Base-by-base conservation (phyloP, 2,113 vertebrate species). In the Myrmecophaga tridactyla region DNA sequence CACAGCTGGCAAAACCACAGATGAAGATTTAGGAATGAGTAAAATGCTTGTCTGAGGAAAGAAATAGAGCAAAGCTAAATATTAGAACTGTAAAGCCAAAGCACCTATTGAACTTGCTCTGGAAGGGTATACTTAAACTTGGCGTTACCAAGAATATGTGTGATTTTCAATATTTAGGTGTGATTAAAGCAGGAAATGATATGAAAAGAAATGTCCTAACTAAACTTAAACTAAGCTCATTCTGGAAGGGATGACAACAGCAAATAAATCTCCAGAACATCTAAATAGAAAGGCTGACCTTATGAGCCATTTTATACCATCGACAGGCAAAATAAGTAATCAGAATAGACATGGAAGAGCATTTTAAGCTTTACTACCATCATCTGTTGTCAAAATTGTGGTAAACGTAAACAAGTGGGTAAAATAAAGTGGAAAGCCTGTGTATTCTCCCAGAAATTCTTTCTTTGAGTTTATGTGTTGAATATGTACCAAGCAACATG, bases 151-250 rank as follows among this genome's bases (percentile, higher is more conserved):
- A 78, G 94, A 76, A 62, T 80, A 48, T 72, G 93, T 0, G 3
- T 85, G 84, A 94, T 93, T 73, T 77, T 93, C 92, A 75, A 82
- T 96, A 95, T 92, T 77, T 95, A 90, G 70, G 90, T 85, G 18
- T 31, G 81, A 92, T 90, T 91, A 93, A 83, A 94, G 60, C 25
- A 63, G 92, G 86, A 90, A 96, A 25, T 86, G 39, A 46, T 75
- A 88, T 89, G 73, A 94, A 94, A 94, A 94, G 88, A 78, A 92
- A 25, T 89, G 58, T 85, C 21, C 63, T 78, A 69, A 77, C 86
- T 58, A 63, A 85, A 94, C 72, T 43, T 72, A 58, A 43, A n/a
- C n/a, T n/a, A n/a, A 6, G 34, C 63, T 85, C 72, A 21, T 91
- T 90, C 73, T 53, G 41, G 73, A 95, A 56, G 69, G 69, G 60